A percentile compares a stretch with the other conserved stretches of the same genome.
Evolutionary conservation across 2,888 invertebrate genomes (phyloP).

Genomic region (Capitulum mitella): DNA sequence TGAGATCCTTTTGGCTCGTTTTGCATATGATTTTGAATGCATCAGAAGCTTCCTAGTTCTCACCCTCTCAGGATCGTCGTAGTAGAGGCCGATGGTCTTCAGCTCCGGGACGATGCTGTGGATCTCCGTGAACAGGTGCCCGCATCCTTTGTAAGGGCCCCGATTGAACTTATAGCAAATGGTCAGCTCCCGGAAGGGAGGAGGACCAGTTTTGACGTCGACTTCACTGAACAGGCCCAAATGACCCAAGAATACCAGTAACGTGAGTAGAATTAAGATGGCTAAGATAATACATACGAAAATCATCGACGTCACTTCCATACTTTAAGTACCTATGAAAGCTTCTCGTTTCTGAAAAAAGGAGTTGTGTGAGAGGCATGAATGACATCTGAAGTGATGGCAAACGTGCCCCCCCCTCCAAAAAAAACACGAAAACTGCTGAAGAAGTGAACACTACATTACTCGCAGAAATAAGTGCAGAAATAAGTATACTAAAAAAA

Average conservation of each 20-base stretch:
- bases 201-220: background rate
- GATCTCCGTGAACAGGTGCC: conserved; percentile 44
- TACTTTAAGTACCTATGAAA: background rate
- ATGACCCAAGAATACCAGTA: background rate
- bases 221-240: conserved; percentile 6
- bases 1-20: too few relatives aligned
- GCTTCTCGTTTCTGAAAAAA: background rate
- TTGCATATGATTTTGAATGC: too few relatives aligned
- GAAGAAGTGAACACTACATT: too few relatives aligned
- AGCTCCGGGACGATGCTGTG: conserved; percentile 42
- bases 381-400: too few relatives aligned
- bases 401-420: too few relatives aligned
- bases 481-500: too few relatives aligned
- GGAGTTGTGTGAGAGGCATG: too few relatives aligned
- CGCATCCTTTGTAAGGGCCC: conserved; percentile 45
- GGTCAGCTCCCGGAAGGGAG: conserved; percentile 28
- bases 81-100: conserved; percentile 45
- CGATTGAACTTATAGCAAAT: conserved; percentile 45
- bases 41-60: too few relatives aligned
- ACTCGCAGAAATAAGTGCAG: too few relatives aligned
- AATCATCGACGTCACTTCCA: background rate
- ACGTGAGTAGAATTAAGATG: background rate
- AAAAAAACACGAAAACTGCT: too few relatives aligned
- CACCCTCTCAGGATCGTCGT: conserved; percentile 46
- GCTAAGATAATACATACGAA: background rate